Base-by-base conservation (phyloP, 1,140 invertebrate genomes). In the Sarcophaga peregrina region DNA sequence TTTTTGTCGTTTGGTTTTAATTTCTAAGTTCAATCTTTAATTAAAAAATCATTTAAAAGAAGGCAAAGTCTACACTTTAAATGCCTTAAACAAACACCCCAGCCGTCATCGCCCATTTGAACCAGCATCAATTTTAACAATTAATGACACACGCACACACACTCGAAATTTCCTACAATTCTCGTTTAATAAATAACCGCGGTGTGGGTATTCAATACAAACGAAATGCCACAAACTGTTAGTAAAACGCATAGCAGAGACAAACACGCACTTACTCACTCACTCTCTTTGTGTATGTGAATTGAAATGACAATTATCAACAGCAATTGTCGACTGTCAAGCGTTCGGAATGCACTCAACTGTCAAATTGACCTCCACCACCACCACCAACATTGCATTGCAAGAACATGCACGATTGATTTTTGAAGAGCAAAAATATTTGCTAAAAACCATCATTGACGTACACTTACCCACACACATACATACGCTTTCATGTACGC, bases 271-370 rank as follows among this genome's bases (percentile, higher is more conserved):
- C 54, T n/a, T 13, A 58, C 54, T 58, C 54, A 58, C 15, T 58
- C 54, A n/a, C 15, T 37, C 25, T 37, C 1, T 37, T 37, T 37
- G 25, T 37, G 25, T 37, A 37, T 2, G 4, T 37, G 54, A n/a
- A 68, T n/a, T 68, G n/a, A 68, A 37, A 68, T 68, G 62, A 68
- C 62, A 68, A 68, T 68, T 68, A 68, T 68, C 20, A 68, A 68
- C 1, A 37, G 25, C 62, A 68, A n/a, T 68, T 68, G 62, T 68
- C 62, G 20, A 68, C 62, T 68, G 62, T 20, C 62, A 68, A 68
- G n/a, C 17, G n/a, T 20, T 37, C 25, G 20, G n/a, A 68, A 68
- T 68, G 62, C 62, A 68, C 20, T 68, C 62, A 68, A 68, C 20
- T 68, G 62, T 68, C 62, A 68, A 68, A 68, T 68, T 68, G 62